Evolutionary conservation across 2,113 vertebrate species (phyloP).

Genomic region (Mellivora capensis): DNA sequence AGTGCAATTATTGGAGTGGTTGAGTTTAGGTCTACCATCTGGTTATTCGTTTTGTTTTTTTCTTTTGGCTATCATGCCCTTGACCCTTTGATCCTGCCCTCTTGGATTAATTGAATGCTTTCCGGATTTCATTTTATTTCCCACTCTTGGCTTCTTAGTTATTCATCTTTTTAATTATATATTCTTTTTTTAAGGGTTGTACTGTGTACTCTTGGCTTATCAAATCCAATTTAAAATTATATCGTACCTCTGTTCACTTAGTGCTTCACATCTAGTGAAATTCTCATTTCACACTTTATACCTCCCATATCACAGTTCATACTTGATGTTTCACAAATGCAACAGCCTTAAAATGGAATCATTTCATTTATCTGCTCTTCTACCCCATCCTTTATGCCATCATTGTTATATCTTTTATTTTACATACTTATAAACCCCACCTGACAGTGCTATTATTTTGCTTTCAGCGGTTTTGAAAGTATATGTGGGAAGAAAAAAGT

Average conservation of each 20-base stretch:
- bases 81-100: not conserved
- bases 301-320: not conserved
- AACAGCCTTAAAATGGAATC: not conserved
- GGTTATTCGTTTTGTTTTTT: not conserved
- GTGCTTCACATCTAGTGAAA: not conserved
- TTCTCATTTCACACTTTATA: not conserved
- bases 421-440: not conserved
- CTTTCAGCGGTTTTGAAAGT: conserved; percentile 9
- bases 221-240: not conserved
- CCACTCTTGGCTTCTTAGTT: not conserved
- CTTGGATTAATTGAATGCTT: not conserved
- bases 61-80: not conserved
- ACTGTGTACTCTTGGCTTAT: not conserved
- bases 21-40: not conserved
- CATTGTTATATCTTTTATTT: not conserved
- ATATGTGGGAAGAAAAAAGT: not conserved
- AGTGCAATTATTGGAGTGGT: not conserved
- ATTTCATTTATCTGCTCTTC: not conserved
- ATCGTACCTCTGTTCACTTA: not conserved
- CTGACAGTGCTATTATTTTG: not conserved
- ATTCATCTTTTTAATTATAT: not conserved
- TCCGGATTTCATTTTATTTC: not conserved
- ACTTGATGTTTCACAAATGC: not conserved
- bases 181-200: not conserved
- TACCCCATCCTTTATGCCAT: not conserved